Base-by-base conservation (phyloP, 1,140 invertebrate genomes). In the Atta colombica region DNA sequence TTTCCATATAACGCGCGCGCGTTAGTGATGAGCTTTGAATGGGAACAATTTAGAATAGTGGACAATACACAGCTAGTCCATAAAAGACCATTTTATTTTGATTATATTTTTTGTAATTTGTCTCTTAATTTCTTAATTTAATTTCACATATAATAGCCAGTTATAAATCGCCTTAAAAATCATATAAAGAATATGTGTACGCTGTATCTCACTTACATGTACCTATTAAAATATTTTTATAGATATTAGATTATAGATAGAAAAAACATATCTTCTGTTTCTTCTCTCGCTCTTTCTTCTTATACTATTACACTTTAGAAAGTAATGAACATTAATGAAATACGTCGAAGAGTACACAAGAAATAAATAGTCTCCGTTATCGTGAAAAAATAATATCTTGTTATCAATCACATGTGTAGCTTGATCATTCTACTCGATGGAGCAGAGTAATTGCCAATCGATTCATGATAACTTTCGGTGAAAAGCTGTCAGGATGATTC, bases 401-500 rank as follows among this genome's bases (percentile, higher is more conserved):
- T 77, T 68, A 71, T 86, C 55, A 63, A 77, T 85, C 82, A 65
- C 31, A 58, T 21, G 21, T 18, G 31, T 18, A 39, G 10, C 35
- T 71, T 55, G 35, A 82, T 82, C 35, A 72, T 82, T 71, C 80
- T 68, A 68, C 77, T 80, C 49, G 49, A 6, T 14, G 31, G 28
- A 68, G 77, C 77, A 4, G 28, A 53, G 61, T 68, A 68, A 80
- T 80, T 68, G 49, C 61, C n/a, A 55, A 16, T 68, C 12, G 63
- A 35, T 68, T 80, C n/a, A 4, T 25, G 77, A 55, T 31, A 68
- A 80, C 49, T 80, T 68, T 80, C 7, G 28, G 45, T 21, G 77
- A 6, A 66, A 68, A 31, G 7, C 14, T 10, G 31, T 80, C n/a
- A 10, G 45, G 25, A 68, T 6, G 18, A n/a, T 39, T n/a, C 45